A percentile compares a stretch with the other conserved stretches of the same genome.
Conservation (phyloP, 2,888 invertebrate species). For the Chymomyza fuscimana region DNA sequence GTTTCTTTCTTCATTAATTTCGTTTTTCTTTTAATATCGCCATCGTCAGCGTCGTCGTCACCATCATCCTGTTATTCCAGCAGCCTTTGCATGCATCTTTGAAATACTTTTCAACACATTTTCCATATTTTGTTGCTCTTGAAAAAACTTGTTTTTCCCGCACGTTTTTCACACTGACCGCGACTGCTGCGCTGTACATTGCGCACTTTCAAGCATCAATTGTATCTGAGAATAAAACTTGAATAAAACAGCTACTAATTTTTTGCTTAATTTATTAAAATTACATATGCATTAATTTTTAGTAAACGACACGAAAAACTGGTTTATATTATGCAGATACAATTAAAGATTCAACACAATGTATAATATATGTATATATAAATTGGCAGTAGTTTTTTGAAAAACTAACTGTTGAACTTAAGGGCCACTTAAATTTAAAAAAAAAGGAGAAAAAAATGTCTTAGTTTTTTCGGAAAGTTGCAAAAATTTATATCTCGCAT, state of each 20-base stretch:
- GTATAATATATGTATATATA: no score
- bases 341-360: no score
- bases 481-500: no score
- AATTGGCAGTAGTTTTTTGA: no score
- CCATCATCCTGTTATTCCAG: slow-evolving; percentile 46
- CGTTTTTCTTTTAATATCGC: slow-evolving; percentile 55
- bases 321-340: no score
- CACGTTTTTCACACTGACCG: slow-evolving; percentile 9
- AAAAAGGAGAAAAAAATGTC: no score
- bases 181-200: slow-evolving; percentile 25
- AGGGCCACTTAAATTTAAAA: no score
- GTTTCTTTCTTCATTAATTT: slow-evolving; percentile 39
- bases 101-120: slow-evolving; percentile 44
- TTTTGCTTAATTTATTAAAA: no score
- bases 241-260: neutral
- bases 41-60: neutral
- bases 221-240: neutral
- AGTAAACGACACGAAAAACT: no score
- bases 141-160: slow-evolving; percentile 62
- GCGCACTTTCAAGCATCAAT: slow-evolving; percentile 40
- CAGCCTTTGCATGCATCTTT: slow-evolving; percentile 35
- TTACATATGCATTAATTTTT: no score
- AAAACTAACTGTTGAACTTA: no score
- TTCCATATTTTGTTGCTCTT: slow-evolving; percentile 13
- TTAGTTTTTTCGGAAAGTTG: no score